Base-by-base conservation (phyloP, 1,140 invertebrate genomes). In the Protaetia brevitarsis region DNA sequence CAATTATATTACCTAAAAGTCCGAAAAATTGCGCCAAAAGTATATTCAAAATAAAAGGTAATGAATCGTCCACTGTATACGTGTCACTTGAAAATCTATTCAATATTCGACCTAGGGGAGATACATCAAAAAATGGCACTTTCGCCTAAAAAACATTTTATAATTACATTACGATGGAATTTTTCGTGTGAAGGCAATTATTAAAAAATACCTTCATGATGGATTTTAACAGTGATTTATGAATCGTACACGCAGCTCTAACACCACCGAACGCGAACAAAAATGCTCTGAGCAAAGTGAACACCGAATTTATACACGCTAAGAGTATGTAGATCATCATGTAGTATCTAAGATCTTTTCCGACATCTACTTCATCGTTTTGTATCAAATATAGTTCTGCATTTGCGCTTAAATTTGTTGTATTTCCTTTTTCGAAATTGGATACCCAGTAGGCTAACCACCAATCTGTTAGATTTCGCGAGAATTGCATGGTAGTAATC, bases 81-180 rank as follows among this genome's bases (percentile, higher is more conserved):
- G 94, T 88, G 75, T 99, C 97, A 0, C 94, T 94, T 4, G 95
- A 97, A 76, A 99, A 97, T 70, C 97, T 84, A 79, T 99, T 99
- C 5, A 98, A 79, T 56, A 99, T 95, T 34, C 95, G 82, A 3
- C 96, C 97, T n/a, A 91, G 79, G 0, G 96, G 92, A 23, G 93
- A 95, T 3, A 87, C 79, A 73, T 98, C 94, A 80, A 98, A 98
- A 79, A 98, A 98, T 16, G 82, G 83, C 30, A 93, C 83, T 77
- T 89, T 89, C 1, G 93, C 91, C 92, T 96, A 74, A 66, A 85
- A 84, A 61, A 34, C 30, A 7, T 61, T 3, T 16, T 29, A 13
- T 56, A 19, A 3, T 45, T 45, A 13, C 16, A 11, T 51, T 51
- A 51, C 6, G 45, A 7, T 7, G 5, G 5, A 11, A 51, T 8